Base-by-base conservation (phyloP, 2,113 vertebrate species). In the Edolisoma coerulescens region DNA sequence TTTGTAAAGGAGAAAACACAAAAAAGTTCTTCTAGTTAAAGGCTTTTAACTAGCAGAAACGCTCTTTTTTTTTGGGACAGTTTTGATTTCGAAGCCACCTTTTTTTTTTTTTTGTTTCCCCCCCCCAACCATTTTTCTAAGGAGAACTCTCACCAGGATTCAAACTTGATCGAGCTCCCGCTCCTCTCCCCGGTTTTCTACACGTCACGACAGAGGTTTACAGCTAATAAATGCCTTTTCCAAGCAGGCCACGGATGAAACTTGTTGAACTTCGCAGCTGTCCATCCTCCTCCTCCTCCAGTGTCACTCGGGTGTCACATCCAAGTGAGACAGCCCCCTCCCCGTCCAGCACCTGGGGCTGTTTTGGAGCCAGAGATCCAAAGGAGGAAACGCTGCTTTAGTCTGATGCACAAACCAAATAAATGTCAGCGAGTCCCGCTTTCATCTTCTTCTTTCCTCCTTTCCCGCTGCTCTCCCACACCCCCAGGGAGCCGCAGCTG, bases 191-290 rank as follows among this genome's bases (percentile, higher is more conserved):
- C 5, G 0, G 77, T 94, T 96, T 96, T 94, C 91, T 94, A 75
- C 19, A 52, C 23, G 1, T 54, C 88, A 81, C 20, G 2, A 93
- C 78, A 91, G 75, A 93, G 68, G 96, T 96, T 97, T 95, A 97
- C 94, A 93, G 91, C 32, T 84, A 87, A 94, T 78, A 89, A 93
- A 95, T 75, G 79, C 77, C 85, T 91, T 97, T 95, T 92, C 52
- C 84, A 81, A 93, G 88, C 92, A 92, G 92, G 64, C 76, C 89
- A 47, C 41, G 52, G 84, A 33, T 21, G 54, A 75, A 93, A 90
- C 67, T 76, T 57, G 68, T 80, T 64, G 94, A 83, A 79, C 76
- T 78, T 79, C 52, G 87, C 75, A 82, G 87, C 76, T 69, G 24
- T 37, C 84, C 65, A 13, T 71, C 81, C 78, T 83, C 28, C 77